Evolutionary conservation across 2,797 vertebrate species (phyloP), one percentile per base, ranked within the genome.

Genomic region (Sarcoramphus papa): DNA sequence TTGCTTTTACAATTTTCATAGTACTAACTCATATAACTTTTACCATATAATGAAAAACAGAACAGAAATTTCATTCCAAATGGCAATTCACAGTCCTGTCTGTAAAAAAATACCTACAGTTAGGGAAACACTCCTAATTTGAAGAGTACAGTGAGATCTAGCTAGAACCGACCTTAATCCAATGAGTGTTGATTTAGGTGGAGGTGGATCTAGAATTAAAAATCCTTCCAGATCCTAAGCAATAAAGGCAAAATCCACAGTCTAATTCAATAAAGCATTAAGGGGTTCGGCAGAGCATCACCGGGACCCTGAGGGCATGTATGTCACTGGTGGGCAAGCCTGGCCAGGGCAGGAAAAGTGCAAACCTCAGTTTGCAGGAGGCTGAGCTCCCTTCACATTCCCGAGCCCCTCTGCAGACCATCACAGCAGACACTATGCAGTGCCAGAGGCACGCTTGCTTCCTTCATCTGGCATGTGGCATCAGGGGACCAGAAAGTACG

Each of bases 371-470:
- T 68, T 25, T 75, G 25, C 14, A 41, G 37, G 37, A 73, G 48
- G 13, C 57, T 64, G n/a, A 80, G 75, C 33, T 62, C 41, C 21
- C 24, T 24, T 24, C 4, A 2, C 7, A 3, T 18, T 65, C 64
- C 47, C 2, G 0, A 56, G 47, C 56, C 37, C 23, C 25, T 57
- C 56, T 63, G 62, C 62, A 73, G 47, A 50, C 8, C 12, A 14
- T 12, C 24, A 2, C 41, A 43, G 60, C 35, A 74, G 62, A 31
- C 25, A 14, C 48, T 9, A 15, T 3, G 2, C 24, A 31, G 54
- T 41, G 37, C 56, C 56, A 51, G 68, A 47, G 33, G 37, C 0
- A 0, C 7, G 1, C 62, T 37, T 3, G 0, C 43, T 27, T 63
- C 60, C 74, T 28, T 57, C 60, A 28, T 6, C 69, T 75, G 50